These are phyloP conservation scores for Rotaria socialis DNA, from an alignment of 2,888 invertebrate genomes.

Conservation along the genomic window DNA sequence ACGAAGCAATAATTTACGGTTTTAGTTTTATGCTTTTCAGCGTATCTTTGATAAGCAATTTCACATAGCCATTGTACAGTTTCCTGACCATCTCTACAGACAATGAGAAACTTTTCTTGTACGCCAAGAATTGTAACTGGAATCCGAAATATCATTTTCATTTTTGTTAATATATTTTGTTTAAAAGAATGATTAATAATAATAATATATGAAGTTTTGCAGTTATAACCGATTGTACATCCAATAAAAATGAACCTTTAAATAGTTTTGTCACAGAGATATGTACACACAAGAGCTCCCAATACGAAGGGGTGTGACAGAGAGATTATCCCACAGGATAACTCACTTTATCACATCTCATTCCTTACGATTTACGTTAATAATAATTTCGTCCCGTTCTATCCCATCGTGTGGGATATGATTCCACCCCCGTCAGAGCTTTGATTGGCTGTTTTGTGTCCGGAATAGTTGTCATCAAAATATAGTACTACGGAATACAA, in stretches of 20 bases:
- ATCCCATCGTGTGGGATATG: no score
- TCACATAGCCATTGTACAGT: constrained; percentile 22
- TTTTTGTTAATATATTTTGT: not conserved
- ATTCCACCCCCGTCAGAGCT: no score
- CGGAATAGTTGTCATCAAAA: no score
- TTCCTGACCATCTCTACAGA: not conserved
- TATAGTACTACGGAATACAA: no score
- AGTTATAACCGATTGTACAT: not conserved
- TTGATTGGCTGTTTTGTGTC: no score
- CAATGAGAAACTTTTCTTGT: constrained; percentile 20
- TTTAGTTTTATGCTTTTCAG: not conserved
- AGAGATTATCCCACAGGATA: no score
- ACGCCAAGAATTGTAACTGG: not conserved
- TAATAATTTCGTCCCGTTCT: no score
- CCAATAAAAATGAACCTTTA: not conserved
- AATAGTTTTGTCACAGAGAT: no score
- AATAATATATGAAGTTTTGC: not conserved
- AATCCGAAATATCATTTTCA: not conserved
- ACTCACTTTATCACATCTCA: no score
- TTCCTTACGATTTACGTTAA: no score
- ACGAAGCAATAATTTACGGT: not conserved
- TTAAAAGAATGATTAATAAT: no score
- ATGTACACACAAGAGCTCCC: not conserved
- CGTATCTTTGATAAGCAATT: not conserved
- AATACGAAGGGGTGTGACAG: no score